Evolutionary conservation across 1,140 invertebrate genomes (phyloP).

Genomic region (Lepidotrigona ventralis): DNA sequence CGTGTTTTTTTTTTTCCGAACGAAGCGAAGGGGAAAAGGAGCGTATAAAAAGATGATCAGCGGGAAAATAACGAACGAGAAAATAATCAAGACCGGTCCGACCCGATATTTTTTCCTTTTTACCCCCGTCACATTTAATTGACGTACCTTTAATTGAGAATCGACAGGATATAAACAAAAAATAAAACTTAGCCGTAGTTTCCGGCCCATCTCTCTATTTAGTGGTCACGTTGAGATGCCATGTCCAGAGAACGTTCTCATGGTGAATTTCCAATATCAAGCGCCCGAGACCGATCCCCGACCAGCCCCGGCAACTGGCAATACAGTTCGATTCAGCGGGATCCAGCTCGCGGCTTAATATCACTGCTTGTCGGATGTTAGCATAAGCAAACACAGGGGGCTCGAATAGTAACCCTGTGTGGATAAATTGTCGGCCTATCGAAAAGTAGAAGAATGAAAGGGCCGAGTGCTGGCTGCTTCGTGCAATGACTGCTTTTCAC

Average conservation of each 20-base stretch:
- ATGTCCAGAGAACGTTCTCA: slow-evolving; percentile 58
- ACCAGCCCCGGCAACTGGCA: not conserved
- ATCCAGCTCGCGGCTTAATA: slow-evolving; percentile 59
- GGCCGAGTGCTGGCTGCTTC: slow-evolving; percentile 1
- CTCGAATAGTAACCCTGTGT: slow-evolving; percentile 20
- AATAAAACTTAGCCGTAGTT: slow-evolving; percentile 23
- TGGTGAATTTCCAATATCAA: slow-evolving; percentile 63
- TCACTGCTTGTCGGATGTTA: slow-evolving; percentile 60
- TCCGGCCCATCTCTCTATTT: slow-evolving; percentile 26
- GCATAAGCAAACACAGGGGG: slow-evolving; percentile 60
- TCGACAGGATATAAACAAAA: slow-evolving; percentile 8
- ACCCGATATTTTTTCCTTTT: not conserved
- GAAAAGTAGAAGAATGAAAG: slow-evolving; percentile 52
- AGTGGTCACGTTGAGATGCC: slow-evolving; percentile 57
- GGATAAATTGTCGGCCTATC: slow-evolving; percentile 34
- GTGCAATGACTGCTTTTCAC: not conserved
- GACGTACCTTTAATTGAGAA: slow-evolving; percentile 18
- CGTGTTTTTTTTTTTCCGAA: not conserved
- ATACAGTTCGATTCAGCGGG: slow-evolving; percentile 50
- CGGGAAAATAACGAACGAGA: not conserved
- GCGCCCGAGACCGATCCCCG: slow-evolving; percentile 34
- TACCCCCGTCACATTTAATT: slow-evolving; percentile 26
- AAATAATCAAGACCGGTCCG: not conserved
- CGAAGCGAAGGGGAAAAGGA: no score
- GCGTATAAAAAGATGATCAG: no score